Evolutionary conservation across 2,888 invertebrate genomes (phyloP), one percentile per base, ranked within the genome.

Genomic region (Hydriomena furcata): DNA sequence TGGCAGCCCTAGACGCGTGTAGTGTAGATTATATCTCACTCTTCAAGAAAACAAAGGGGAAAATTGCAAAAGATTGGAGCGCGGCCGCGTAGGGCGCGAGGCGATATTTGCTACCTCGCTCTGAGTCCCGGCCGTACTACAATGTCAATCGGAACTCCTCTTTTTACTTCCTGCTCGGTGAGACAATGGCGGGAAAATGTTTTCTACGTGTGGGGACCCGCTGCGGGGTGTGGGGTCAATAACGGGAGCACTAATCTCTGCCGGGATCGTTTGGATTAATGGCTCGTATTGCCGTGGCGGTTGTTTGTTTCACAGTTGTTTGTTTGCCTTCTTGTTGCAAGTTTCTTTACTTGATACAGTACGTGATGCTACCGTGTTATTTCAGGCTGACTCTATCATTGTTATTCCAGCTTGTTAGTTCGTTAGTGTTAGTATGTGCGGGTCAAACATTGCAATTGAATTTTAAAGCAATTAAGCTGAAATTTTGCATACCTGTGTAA

Each of bases 161-260:
- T 83, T 84, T 84, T 86, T 82, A 73, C 76, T 81, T 81, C 75
- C 77, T 71, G 73, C 71, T 74, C 73, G 76, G 79, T 74, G 77
- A 83, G 79, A 85, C 86, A 87, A 85, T 83, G 78, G 79, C 79
- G 79, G 80, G 81, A 81, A 87, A 87, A 84, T 84, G 81, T 84
- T 84, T 81, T 80, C 71, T 79, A 81, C 75, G 79, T 77, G 79
- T 76, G 74, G 77, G 76, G 76, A 72, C 68, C 25, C 23, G 66
- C 58, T 56, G 70, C 61, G 73, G 71, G 74, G 79, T 73, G 76
- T 68, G 76, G 77, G 81, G 79, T 83, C 83, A 82, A 80, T 76
- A 80, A 78, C 71, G 76, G 79, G 80, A 77, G 79, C 80, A 81
- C 81, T 88, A 86, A 87, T 88, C 87, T 88, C 78, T 81, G 84